phyloP scores from a whole-genome alignment of 2,797 vertebrate genomes.

The Furcifer pardalis region DNA sequence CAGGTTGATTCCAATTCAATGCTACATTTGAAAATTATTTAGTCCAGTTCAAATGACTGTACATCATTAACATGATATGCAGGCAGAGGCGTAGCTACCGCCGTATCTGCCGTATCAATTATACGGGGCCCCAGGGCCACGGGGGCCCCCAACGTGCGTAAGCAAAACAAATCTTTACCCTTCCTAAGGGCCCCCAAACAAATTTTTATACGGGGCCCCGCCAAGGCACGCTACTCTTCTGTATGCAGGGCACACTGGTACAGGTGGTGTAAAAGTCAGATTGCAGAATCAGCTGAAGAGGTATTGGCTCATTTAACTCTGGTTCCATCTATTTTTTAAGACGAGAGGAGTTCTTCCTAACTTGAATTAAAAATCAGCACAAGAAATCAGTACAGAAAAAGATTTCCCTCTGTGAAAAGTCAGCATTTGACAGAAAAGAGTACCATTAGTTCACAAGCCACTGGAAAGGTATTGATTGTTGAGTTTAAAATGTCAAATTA shows the following conservation, averaged over 20 bases:
- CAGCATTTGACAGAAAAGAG: slow-evolving; percentile 15
- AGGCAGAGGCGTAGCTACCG: too few species aligned
- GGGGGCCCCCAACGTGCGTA: too few species aligned
- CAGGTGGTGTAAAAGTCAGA: neutral
- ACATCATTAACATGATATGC: neutral
- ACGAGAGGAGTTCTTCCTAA: neutral
- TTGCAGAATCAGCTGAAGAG: neutral
- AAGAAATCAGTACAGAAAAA: too few species aligned
- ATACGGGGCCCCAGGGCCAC: too few species aligned
- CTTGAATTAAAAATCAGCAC: neutral
- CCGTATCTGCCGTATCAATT: too few species aligned
- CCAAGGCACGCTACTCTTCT: too few species aligned
- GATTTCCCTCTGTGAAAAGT: rapidly evolving
- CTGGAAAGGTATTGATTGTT: neutral
- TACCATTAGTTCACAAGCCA: slow-evolving; percentile 8
- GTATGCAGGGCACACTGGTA: too few species aligned
- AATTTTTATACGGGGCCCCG: too few species aligned
- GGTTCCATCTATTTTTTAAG: neutral
- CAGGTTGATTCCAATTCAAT: neutral
- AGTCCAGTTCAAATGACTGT: neutral
- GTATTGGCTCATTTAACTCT: neutral
- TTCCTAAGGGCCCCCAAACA: too few species aligned
- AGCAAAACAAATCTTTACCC: too few species aligned
- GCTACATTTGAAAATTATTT: neutral
- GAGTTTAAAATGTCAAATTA: slow-evolving; percentile 1